Percentiles rank a stretch among this genome's conserved stretches.
These are phyloP conservation scores for Chelonoidis abingdonii DNA, from an alignment of 2,113 vertebrate species.

Conservation along the genomic window DNA sequence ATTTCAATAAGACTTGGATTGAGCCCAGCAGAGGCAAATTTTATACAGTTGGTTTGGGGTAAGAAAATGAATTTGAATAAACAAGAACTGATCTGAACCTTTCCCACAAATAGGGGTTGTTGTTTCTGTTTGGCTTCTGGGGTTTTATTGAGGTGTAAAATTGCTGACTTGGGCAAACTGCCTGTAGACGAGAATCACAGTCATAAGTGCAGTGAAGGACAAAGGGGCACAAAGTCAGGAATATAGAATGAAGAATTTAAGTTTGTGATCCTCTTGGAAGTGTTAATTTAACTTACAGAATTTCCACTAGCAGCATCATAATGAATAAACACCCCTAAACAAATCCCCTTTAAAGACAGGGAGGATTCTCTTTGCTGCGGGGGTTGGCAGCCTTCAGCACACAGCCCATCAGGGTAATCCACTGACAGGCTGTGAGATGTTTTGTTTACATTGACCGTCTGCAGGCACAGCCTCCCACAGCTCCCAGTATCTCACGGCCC, in stretches of 20 bases:
- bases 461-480: too few relatives aligned
- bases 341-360: neutral
- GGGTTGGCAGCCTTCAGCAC: too few relatives aligned
- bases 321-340: neutral
- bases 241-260: neutral
- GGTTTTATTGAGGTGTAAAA: neutral
- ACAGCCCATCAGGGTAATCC: too few relatives aligned
- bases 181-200: neutral
- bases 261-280: neutral
- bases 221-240: neutral
- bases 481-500: too few relatives aligned
- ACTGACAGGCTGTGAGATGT: accelerated
- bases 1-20: neutral
- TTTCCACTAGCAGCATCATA: neutral
- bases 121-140: neutral
- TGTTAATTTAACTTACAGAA: neutral
- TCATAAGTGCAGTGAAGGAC: neutral
- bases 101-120: neutral
- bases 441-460: too few relatives aligned
- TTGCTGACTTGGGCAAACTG: neutral
- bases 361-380: neutral
- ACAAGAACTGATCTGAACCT: neutral
- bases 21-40: neutral
- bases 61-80: neutral
- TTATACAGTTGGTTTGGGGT: neutral